Percentiles rank a stretch among this genome's conserved stretches.
These are phyloP conservation scores for Panthera uncia DNA, from an alignment of 2,113 vertebrate species.

Conservation along the genomic window DNA sequence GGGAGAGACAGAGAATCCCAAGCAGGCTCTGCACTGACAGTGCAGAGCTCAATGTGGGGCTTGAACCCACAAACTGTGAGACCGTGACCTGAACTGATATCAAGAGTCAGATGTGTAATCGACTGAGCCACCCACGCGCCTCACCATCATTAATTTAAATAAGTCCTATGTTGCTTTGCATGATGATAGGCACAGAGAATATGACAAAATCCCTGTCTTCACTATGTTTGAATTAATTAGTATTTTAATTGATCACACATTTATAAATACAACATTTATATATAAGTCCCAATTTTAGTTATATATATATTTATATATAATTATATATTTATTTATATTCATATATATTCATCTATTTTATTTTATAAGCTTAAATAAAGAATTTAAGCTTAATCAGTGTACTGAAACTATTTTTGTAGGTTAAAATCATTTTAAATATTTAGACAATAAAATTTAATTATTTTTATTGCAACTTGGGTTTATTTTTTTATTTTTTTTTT, in stretches of 20 bases:
- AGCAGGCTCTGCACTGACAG: no score
- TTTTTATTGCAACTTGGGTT: background rate
- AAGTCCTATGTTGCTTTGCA: background rate
- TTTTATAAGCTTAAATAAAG: background rate
- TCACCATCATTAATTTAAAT: background rate
- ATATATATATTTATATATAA: background rate
- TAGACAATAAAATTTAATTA: background rate
- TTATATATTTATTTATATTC: background rate
- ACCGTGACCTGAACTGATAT: no score
- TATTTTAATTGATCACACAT: background rate
- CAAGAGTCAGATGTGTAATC: no score
- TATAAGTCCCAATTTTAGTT: background rate
- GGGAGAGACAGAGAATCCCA: no score
- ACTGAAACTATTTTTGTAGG: background rate
- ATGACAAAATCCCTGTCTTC: background rate
- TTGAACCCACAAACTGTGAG: no score
- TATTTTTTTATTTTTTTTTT: background rate
- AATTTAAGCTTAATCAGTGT: background rate
- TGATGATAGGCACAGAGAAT: background rate
- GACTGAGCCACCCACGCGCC: no score
- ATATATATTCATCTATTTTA: background rate
- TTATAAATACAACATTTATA: background rate
- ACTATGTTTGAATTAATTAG: background rate
- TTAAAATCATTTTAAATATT: background rate
- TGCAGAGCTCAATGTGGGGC: no score